Conservation (phyloP, 2,797 vertebrate genomes). For the Falco novaeseelandiae region DNA sequence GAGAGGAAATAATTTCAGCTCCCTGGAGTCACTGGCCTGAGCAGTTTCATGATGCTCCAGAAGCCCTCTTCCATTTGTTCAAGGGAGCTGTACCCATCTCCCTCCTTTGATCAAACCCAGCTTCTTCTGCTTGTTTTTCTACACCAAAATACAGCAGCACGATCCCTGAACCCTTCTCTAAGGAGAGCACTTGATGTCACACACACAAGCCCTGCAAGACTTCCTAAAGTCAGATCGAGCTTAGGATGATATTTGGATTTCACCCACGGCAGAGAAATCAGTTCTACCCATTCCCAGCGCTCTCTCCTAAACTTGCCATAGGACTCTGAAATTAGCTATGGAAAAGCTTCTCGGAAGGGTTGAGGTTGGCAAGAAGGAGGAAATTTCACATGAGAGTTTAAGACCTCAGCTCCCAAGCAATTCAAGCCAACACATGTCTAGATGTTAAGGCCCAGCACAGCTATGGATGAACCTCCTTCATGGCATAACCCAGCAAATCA, state of each 20-base stretch:
- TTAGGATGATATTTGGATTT: not conserved
- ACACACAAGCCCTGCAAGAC: not conserved
- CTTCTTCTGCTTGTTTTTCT: not conserved
- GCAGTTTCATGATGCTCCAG: not conserved
- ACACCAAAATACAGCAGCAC: not conserved
- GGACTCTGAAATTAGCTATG: not conserved
- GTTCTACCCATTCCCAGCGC: not conserved
- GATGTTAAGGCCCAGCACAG: not conserved
- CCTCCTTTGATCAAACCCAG: not conserved
- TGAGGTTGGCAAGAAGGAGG: not conserved
- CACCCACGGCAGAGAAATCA: not conserved
- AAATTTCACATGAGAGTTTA: not conserved
- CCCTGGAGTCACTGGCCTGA: not conserved
- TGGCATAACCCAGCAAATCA: not conserved
- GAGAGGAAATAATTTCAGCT: conserved; percentile 8
- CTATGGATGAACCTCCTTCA: not conserved
- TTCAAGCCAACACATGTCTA: not conserved
- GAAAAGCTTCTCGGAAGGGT: not conserved
- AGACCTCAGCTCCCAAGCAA: accelerated
- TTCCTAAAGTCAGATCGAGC: not conserved
- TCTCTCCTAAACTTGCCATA: not conserved
- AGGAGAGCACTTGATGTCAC: not conserved
- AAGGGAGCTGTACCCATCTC: not conserved
- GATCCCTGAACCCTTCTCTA: not conserved
- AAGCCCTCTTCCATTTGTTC: not conserved